Evolutionary conservation across 2,113 vertebrate species (phyloP).

Genomic region (Sinocyclocheilus rhinocerous): DNA sequence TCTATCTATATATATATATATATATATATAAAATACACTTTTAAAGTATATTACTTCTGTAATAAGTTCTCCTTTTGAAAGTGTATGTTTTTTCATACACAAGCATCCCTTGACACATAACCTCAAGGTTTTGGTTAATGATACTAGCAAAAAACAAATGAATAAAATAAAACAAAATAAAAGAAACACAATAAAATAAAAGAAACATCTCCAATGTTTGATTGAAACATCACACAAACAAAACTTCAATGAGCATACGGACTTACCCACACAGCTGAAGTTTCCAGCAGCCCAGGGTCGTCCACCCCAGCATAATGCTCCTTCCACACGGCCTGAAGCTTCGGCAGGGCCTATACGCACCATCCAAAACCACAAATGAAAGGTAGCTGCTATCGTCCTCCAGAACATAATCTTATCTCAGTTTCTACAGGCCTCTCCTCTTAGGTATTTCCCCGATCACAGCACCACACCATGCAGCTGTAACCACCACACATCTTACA

Average conservation of each 20-base stretch:
- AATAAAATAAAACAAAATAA: too few species aligned
- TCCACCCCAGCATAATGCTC: conserved; percentile 69
- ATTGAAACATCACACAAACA: neutral
- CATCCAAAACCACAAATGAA: conserved; percentile 64
- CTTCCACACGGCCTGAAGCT: neutral
- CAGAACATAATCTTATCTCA: conserved; percentile 78
- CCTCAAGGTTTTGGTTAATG: too few species aligned
- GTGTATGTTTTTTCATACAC: too few species aligned
- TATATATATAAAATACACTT: too few species aligned
- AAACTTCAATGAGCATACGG: neutral
- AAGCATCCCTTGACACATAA: too few species aligned
- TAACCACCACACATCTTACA: conserved; percentile 46
- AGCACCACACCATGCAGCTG: conserved; percentile 57
- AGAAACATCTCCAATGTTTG: neutral
- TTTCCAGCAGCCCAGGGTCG: conserved; percentile 62
- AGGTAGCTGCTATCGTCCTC: conserved; percentile 63
- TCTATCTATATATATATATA: too few species aligned
- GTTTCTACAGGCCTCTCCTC: conserved; percentile 19
- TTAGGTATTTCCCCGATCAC: conserved; percentile 68
- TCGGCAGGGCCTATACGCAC: conserved; percentile 63
- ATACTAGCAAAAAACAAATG: too few species aligned
- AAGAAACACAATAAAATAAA: too few species aligned
- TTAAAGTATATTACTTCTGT: too few species aligned
- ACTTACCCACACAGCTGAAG: conserved; percentile 67
- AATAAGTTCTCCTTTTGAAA: too few species aligned